These are phyloP conservation scores for Neodiprion virginianus DNA, from an alignment of 1,140 invertebrate species.

Conservation along the genomic window DNA sequence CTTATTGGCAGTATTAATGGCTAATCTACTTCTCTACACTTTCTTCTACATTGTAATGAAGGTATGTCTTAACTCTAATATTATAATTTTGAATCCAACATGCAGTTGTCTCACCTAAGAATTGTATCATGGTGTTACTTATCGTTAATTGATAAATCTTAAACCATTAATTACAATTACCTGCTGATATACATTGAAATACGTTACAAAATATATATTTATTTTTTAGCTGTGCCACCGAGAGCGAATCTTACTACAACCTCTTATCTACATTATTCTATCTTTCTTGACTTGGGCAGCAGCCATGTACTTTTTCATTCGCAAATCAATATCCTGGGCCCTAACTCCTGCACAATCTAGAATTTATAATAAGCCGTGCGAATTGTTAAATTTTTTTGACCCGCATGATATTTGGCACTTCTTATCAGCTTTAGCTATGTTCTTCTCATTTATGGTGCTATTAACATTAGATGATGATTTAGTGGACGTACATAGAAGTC, in stretches of 20 bases:
- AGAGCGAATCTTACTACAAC: slow-evolving; percentile 71
- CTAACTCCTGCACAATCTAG: slow-evolving; percentile 81
- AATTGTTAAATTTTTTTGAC: slow-evolving; percentile 83
- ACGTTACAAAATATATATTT: slow-evolving; percentile 30
- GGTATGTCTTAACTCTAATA: slow-evolving; percentile 59
- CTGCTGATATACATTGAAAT: slow-evolving; percentile 17
- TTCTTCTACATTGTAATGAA: slow-evolving; percentile 89
- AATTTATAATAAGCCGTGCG: slow-evolving; percentile 76
- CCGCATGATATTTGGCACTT: slow-evolving; percentile 92
- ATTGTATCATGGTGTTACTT: not conserved
- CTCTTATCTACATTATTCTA: slow-evolving; percentile 71
- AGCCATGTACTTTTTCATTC: slow-evolving; percentile 79
- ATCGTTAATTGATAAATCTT: not conserved
- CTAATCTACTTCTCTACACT: slow-evolving; percentile 84
- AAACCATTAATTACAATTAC: slow-evolving; percentile 12
- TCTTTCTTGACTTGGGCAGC: slow-evolving; percentile 72
- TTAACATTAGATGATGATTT: slow-evolving; percentile 84
- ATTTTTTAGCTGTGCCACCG: slow-evolving; percentile 68
- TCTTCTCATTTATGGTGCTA: slow-evolving; percentile 86
- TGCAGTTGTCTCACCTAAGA: not conserved
- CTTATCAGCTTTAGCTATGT: slow-evolving; percentile 83
- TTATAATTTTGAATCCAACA: not conserved
- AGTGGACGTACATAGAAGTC: slow-evolving; percentile 67
- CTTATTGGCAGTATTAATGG: slow-evolving; percentile 82
- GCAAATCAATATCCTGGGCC: slow-evolving; percentile 82